phyloP scores from a whole-genome alignment of 2,888 invertebrate species.

The Nymphalis polychloros region DNA sequence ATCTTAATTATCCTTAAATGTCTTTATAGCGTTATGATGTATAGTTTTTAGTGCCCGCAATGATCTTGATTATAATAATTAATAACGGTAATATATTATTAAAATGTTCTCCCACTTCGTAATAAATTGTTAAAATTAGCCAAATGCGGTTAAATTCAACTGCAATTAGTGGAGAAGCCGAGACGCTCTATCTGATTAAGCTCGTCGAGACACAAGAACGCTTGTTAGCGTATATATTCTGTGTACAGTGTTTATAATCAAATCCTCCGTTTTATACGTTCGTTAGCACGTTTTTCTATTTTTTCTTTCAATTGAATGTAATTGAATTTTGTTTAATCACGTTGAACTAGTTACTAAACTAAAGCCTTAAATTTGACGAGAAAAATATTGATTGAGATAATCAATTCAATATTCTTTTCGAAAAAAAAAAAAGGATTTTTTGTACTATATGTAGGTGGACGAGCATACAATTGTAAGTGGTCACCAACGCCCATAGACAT shows the following conservation, averaged over 20 bases:
- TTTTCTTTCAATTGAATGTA: not conserved
- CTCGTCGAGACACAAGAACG: slow-evolving; percentile 6
- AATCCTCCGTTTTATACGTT: not conserved
- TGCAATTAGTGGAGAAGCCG: slow-evolving; percentile 5
- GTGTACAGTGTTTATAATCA: not conserved
- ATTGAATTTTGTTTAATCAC: too few species aligned
- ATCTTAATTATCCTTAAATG: not conserved
- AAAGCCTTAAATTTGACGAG: too few species aligned
- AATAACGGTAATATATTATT: slow-evolving; percentile 6
- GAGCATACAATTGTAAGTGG: too few species aligned
- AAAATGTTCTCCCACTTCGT: not conserved
- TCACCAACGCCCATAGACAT: too few species aligned
- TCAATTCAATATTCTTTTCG: too few species aligned
- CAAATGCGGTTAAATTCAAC: slow-evolving; percentile 3
- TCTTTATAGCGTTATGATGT: not conserved
- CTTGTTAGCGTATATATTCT: slow-evolving; percentile 1
- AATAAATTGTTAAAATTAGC: slow-evolving; percentile 7
- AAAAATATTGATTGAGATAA: too few species aligned
- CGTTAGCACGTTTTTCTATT: not conserved
- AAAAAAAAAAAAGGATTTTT: too few species aligned
- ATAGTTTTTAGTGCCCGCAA: not conserved
- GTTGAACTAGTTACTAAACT: too few species aligned
- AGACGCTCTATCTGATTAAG: slow-evolving; percentile 2
- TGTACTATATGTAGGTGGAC: too few species aligned
- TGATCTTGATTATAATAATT: not conserved